Base-by-base conservation (phyloP, 1,140 invertebrate genomes). In the Neomicropteryx cornuta region DNA sequence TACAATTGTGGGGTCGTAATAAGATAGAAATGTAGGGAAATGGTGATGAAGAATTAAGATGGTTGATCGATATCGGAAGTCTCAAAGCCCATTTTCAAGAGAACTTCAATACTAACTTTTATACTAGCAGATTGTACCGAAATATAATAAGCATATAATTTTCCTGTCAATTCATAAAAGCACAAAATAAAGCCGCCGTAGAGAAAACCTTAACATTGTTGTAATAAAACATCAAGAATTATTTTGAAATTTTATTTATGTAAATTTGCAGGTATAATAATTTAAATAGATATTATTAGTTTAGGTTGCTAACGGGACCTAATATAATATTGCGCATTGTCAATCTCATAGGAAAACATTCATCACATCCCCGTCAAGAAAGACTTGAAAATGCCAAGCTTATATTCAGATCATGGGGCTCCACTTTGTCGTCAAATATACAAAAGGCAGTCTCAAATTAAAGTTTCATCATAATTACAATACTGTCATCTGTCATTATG, bases 201-300 rank as follows among this genome's bases (percentile, higher is more conserved):
- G n/a, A n/a, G n/a, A n/a, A n/a, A n/a, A n/a, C n/a, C n/a, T n/a
- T n/a, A n/a, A n/a, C n/a, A n/a, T n/a, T n/a, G n/a, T n/a, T n/a
- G n/a, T n/a, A n/a, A n/a, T n/a, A n/a, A n/a, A n/a, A n/a, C n/a
- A n/a, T n/a, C n/a, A n/a, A n/a, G n/a, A n/a, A n/a, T 60, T 55
- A 51, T 62, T 65, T 62, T 50, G 53, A 62, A 58, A 51, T 61
- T 68, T 68, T 66, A 66, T 67, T 68, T 53, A 66, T 68, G 63
- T 68, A 68, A 68, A 68, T 66, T 68, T 66, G 66, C 62, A 63
- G 61, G 63, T 63, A n/a, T n/a, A n/a, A 68, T 66, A 66, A 65
- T 66, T 63, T 48, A 36, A 68, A 65, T 68, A 68, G 62, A 68
- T 67, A 68, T 60, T 50, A 62, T 60, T n/a, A n/a, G 60, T 54